Evolutionary conservation across 2,113 vertebrate species (phyloP), one percentile per base, ranked within the genome.

Genomic region (Centropus unirufus): DNA sequence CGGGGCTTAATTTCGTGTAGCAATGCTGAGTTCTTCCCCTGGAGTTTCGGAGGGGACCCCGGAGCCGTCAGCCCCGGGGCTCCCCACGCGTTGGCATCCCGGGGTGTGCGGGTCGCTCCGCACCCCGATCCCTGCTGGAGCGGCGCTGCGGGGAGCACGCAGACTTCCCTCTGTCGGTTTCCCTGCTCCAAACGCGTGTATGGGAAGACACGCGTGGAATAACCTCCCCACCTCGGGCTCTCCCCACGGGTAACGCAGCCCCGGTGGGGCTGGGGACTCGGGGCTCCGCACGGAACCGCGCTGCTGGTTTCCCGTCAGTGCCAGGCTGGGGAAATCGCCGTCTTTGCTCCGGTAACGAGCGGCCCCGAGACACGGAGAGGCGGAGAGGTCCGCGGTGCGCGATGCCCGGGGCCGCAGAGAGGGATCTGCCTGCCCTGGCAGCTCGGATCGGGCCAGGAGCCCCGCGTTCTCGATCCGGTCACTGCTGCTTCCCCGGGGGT

Each of bases 61-160:
- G 2, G 27, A 19, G 26, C 40, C 4, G 34, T 5, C 39, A 47
- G 51, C n/a, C 6, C 42, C 32, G 12, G 40, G 14, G 9, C 10
- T 76, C 29, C 76, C 27, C 36, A 0, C 40, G 46, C 59, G 4
- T 29, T 12, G n/a, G 21, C 4, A 5, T 57, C 42, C 63, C 21
- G 7, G 7, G 22, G 1, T 0, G 57, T 59, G 42, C 21, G 24
- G 0, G 29, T 18, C 26, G 6, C 67, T 5, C 23, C 29, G 39
- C 75, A 76, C 6, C 57, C 49, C 44, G 3, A 3, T 6, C 22
- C 47, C 10, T 14, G 14, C 36, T 11, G 55, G 2, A 44, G 61
- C 52, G 46, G 46, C 68, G 42, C 58, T 12, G 72, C 46, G 40
- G 15, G 23, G 6, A 23, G 20, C 46, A 1, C 63, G 1, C 64